Evolutionary conservation across 2,888 invertebrate species (phyloP).

Genomic region (Marronus borbonicus): DNA sequence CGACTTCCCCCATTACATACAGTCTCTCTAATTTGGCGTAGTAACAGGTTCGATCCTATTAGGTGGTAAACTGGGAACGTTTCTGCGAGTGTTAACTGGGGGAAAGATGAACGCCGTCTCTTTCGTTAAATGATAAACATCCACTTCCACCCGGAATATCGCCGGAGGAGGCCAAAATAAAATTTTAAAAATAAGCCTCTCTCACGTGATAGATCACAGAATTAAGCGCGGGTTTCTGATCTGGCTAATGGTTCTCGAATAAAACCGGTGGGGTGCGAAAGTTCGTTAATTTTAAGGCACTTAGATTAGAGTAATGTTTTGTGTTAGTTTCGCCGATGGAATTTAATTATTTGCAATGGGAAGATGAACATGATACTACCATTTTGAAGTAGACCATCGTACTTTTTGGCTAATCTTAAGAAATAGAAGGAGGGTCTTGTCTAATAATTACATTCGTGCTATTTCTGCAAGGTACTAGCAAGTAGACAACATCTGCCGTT

Average conservation of each 20-base stretch:
- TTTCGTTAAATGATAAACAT: constrained; percentile 17
- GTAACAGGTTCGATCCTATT: constrained; percentile 37
- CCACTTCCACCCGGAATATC: not conserved
- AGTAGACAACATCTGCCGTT: too few relatives aligned
- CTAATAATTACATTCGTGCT: too few relatives aligned
- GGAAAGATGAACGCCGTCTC: not conserved
- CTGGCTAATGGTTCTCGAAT: constrained; percentile 31
- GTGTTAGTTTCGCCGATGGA: constrained; percentile 22
- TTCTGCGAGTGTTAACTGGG: constrained; percentile 31
- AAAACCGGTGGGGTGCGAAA: constrained; percentile 14
- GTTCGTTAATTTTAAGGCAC: constrained; percentile 29
- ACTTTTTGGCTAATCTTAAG: too few relatives aligned
- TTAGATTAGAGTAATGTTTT: constrained; percentile 16
- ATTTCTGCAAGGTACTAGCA: too few relatives aligned
- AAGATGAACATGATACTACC: not conserved
- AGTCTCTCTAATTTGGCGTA: constrained; percentile 36
- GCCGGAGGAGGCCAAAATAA: constrained; percentile 18
- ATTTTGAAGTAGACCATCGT: too few relatives aligned
- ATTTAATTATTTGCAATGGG: constrained; percentile 22
- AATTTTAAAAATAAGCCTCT: constrained; percentile 31
- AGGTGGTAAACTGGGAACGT: constrained; percentile 26
- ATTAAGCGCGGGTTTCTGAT: constrained; percentile 25
- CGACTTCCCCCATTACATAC: constrained; percentile 11
- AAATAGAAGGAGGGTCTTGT: too few relatives aligned
- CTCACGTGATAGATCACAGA: constrained; percentile 14